Percentiles rank a stretch among this genome's conserved stretches.
Conservation (phyloP, 2,113 vertebrate species). For the human region DNA sequence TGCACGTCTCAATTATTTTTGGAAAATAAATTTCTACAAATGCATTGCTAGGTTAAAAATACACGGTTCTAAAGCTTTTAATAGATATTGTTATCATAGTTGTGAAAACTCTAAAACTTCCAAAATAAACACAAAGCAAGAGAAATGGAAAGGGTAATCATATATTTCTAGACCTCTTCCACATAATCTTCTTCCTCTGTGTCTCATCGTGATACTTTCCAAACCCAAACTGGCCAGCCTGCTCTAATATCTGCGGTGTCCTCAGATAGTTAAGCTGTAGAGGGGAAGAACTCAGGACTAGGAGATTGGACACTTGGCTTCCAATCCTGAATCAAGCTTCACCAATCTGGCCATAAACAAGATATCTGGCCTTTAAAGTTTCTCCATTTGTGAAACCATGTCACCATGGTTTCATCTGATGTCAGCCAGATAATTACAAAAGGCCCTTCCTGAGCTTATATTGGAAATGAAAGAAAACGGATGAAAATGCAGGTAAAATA, state of each 20-base stretch:
- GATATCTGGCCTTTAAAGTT: not conserved
- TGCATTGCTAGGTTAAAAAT: not conserved
- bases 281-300: no score
- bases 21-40: not conserved
- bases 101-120: not conserved
- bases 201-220: not conserved
- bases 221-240: not conserved
- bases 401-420: no score
- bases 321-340: not conserved
- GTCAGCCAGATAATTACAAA: not conserved
- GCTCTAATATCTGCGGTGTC: accelerated
- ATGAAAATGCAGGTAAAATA: not conserved
- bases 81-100: not conserved
- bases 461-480: not conserved
- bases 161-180: not conserved
- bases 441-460: not conserved
- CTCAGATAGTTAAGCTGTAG: not conserved
- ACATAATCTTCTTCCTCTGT: not conserved
- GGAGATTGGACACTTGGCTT: not conserved
- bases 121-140: not conserved
- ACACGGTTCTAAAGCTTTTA: not conserved
- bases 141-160: not conserved
- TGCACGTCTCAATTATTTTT: not conserved
- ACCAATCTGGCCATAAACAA: not conserved
- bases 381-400: not conserved